Percentiles rank a stretch among this genome's conserved stretches.
Evolutionary conservation across 2,113 vertebrate species (phyloP).

Genomic region (Platichthys stellatus): DNA sequence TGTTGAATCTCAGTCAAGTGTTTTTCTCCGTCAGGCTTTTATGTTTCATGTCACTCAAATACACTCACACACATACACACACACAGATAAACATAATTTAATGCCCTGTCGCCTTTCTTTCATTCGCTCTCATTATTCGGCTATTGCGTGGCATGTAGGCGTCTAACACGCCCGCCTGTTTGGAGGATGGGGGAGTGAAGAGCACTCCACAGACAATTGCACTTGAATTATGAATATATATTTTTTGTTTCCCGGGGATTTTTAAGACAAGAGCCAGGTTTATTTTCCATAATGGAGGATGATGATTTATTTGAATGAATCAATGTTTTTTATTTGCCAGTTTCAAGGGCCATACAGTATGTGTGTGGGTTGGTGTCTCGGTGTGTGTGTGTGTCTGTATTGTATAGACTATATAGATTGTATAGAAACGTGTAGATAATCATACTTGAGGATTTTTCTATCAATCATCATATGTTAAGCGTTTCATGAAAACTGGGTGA

Average conservation of each 20-base stretch:
- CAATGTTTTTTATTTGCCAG: slow-evolving; percentile 25
- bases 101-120: slow-evolving; percentile 70
- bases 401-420: not conserved
- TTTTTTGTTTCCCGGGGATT: slow-evolving; percentile 30
- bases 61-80: slow-evolving; percentile 44
- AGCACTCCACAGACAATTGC: slow-evolving; percentile 71
- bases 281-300: slow-evolving; percentile 65
- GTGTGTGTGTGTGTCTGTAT: slow-evolving; percentile 1
- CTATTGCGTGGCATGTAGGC: slow-evolving; percentile 69
- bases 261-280: slow-evolving; percentile 62
- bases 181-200: slow-evolving; percentile 72
- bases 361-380: not conserved
- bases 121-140: slow-evolving; percentile 70
- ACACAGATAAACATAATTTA: slow-evolving; percentile 71
- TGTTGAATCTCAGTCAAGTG: slow-evolving; percentile 66
- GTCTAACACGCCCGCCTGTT: slow-evolving; percentile 68
- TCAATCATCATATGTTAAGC: not conserved
- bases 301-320: slow-evolving; percentile 69
- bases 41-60: slow-evolving; percentile 57
- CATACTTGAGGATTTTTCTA: not conserved
- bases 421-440: slow-evolving; percentile 10
- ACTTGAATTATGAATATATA: slow-evolving; percentile 74
- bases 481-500: not conserved
- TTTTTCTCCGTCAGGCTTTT: slow-evolving; percentile 67
- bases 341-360: slow-evolving; percentile 26